Conservation (phyloP, 2,797 vertebrate genomes). For the Myoxocephalus aenaeus region DNA sequence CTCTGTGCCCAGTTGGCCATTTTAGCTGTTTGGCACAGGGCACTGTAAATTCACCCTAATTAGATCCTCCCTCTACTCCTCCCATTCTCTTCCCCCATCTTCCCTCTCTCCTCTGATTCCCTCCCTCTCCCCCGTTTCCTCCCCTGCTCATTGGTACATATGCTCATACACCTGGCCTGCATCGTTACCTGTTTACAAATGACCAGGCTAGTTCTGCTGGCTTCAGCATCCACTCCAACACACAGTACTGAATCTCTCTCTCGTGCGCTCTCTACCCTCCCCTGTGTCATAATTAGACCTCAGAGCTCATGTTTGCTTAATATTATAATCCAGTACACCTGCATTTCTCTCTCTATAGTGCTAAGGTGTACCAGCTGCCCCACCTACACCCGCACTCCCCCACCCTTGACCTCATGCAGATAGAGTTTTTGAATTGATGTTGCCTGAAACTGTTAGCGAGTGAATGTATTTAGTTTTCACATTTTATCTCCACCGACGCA, state of each 20-base stretch:
- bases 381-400: conserved; percentile 38
- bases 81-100: conserved; percentile 67
- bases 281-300: conserved; percentile 99
- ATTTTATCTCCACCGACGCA: conserved; percentile 37
- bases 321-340: conserved; percentile 83
- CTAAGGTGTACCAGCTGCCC: conserved; percentile 48
- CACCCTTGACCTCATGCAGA: conserved; percentile 58
- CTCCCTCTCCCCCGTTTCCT: conserved; percentile 65
- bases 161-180: conserved; percentile 93
- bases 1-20: conserved; percentile 82
- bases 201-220: conserved; percentile 96
- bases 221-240: conserved; percentile 93
- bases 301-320: conserved; percentile 94
- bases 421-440: conserved; percentile 66
- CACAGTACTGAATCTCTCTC: conserved; percentile 76
- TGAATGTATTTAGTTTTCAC: conserved; percentile 53
- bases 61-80: conserved; percentile 77
- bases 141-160: conserved; percentile 85
- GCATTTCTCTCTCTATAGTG: conserved; percentile 90
- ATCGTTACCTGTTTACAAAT: conserved; percentile 99
- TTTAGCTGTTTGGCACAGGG: conserved; percentile 82
- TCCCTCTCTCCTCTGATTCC: conserved; percentile 59
- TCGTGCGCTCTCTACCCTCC: conserved; percentile 83
- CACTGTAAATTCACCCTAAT: conserved; percentile 82
- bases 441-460: conserved; percentile 61